phyloP scores from a whole-genome alignment of 2,888 invertebrate genomes.

The Meloe dianella region DNA sequence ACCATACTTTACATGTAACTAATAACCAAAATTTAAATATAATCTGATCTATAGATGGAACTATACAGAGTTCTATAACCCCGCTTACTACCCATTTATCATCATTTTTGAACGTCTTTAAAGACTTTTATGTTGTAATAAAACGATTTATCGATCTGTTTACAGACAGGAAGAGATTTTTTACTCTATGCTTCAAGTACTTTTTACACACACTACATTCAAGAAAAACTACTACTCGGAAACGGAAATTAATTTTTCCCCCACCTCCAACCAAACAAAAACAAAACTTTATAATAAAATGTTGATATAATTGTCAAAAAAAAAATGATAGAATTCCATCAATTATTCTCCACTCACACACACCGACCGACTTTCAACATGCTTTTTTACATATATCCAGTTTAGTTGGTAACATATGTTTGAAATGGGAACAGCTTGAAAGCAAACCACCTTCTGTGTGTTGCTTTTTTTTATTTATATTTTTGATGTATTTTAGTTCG shows the following conservation, averaged over 20 bases:
- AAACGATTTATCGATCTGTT: conserved; percentile 18
- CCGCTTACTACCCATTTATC: conserved; percentile 6
- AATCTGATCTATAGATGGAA: not conserved
- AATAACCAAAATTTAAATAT: conserved; percentile 6
- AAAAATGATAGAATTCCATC: not conserved
- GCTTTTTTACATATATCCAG: not conserved
- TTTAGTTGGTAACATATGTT: conserved; percentile 6
- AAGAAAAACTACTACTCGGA: not conserved
- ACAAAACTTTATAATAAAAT: not conserved
- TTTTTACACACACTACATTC: too few species aligned
- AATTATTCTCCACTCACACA: not conserved
- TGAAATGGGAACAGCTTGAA: not conserved
- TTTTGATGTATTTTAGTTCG: not conserved
- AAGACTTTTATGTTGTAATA: conserved; percentile 7
- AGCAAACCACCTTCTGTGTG: not conserved
- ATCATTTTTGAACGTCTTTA: conserved; percentile 9
- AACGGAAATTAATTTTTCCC: not conserved
- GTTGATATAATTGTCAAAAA: not conserved
- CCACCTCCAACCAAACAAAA: too few species aligned
- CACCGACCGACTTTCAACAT: not conserved
- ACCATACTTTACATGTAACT: not conserved
- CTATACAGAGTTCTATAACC: conserved; percentile 11
- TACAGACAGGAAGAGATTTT: conserved; percentile 4
- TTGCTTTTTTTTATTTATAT: not conserved
- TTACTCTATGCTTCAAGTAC: not conserved